Percentiles rank a stretch among this genome's conserved stretches.
Evolutionary conservation across 64 coral and sea anemone genomes (phyloP).

Genomic region (Cladopsammia gracilis): DNA sequence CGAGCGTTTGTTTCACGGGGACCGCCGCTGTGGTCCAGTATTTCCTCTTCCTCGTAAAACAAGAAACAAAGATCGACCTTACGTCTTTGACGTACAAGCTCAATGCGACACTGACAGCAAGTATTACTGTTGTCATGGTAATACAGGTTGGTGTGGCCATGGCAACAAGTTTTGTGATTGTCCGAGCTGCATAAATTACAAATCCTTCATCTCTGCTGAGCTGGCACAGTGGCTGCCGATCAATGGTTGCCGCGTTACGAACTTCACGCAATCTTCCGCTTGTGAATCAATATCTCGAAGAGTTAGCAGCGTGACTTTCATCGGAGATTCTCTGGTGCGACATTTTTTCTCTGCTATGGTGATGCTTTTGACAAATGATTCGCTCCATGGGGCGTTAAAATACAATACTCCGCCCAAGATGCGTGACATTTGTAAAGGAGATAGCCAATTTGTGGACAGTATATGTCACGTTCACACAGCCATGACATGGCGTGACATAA

Average conservation of each 20-base stretch:
- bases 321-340: constrained; percentile 91
- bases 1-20: constrained; percentile 72
- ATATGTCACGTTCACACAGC: constrained; percentile 84
- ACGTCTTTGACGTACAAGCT: constrained; percentile 81
- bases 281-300: constrained; percentile 56
- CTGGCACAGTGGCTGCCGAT: constrained; percentile 75
- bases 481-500: constrained; percentile 74
- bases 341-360: constrained; percentile 88
- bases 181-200: constrained; percentile 79
- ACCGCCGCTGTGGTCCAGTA: constrained; percentile 74
- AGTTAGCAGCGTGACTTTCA: constrained; percentile 73
- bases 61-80: constrained; percentile 30
- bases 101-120: constrained; percentile 75
- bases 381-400: constrained; percentile 65
- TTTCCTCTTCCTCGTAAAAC: constrained; percentile 78
- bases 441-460: constrained; percentile 89
- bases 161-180: constrained; percentile 74
- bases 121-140: constrained; percentile 77
- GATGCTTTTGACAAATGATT: constrained; percentile 80
- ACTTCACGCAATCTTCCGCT: constrained; percentile 77
- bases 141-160: constrained; percentile 78
- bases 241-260: constrained; percentile 64
- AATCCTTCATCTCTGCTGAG: constrained; percentile 77
- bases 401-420: constrained; percentile 43
- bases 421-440: constrained; percentile 66